Evolutionary conservation across 2,113 vertebrate genomes (phyloP).

Genomic region (Formicarius rufipectus): DNA sequence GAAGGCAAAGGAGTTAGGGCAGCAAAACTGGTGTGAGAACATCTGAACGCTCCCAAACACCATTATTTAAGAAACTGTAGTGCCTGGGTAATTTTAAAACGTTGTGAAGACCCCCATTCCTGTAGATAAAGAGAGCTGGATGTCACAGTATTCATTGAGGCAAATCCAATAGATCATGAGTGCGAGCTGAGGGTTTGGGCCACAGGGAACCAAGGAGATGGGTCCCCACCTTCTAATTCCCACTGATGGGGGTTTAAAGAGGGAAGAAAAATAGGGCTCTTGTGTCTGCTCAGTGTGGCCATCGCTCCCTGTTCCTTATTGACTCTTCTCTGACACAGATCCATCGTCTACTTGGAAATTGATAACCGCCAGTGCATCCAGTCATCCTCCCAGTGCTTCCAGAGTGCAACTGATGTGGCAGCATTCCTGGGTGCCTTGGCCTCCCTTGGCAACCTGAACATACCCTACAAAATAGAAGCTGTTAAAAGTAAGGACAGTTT

Average conservation of each 20-base stretch:
- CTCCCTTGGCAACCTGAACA: slow-evolving; percentile 89
- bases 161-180: not conserved
- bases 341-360: slow-evolving; percentile 92
- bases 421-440: slow-evolving; percentile 94
- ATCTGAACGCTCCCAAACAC: not conserved
- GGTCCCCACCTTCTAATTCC: not conserved
- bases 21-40: not conserved
- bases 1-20: not conserved
- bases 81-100: not conserved
- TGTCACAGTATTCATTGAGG: not conserved
- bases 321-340: slow-evolving; percentile 68
- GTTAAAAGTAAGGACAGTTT: slow-evolving; percentile 86
- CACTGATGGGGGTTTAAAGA: not conserved
- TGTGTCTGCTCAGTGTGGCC: not conserved
- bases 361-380: slow-evolving; percentile 96
- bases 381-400: slow-evolving; percentile 90
- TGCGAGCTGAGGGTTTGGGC: not conserved
- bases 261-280: not conserved
- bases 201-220: not conserved
- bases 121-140: not conserved
- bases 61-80: not conserved
- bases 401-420: slow-evolving; percentile 88
- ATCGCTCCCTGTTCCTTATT: not conserved
- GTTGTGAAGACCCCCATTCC: not conserved
- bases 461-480: slow-evolving; percentile 92